Conservation (phyloP, 2,113 vertebrate genomes). For the Petaurus breviceps region DNA sequence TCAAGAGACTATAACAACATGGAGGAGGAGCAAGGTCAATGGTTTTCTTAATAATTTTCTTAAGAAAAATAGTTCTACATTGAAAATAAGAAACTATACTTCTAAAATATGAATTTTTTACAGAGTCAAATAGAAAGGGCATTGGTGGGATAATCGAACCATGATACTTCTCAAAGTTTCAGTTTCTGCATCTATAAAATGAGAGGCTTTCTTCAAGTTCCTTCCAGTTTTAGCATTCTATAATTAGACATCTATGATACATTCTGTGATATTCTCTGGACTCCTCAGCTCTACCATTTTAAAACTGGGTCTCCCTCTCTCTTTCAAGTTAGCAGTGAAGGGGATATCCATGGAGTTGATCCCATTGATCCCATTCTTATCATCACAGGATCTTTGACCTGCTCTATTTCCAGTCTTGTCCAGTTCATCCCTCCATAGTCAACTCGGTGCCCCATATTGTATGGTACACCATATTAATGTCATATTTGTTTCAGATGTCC, state of each 20-base stretch:
- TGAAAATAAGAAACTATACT: neutral
- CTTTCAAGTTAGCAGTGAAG: neutral
- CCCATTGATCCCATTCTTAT: neutral
- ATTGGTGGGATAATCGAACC: neutral
- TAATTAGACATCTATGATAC: no score
- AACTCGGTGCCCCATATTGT: neutral
- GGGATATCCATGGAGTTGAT: neutral
- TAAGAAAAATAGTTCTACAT: neutral
- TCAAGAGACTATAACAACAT: conserved; percentile 4
- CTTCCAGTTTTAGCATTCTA: neutral
- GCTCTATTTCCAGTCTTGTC: neutral
- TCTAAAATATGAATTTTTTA: neutral
- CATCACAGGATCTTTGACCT: neutral
- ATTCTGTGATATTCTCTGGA: no score
- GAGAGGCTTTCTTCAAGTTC: neutral
- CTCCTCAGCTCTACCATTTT: no score
- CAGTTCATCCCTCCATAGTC: neutral
- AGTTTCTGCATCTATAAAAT: neutral
- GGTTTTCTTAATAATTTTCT: neutral
- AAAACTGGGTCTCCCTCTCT: neutral
- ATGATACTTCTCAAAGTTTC: neutral
- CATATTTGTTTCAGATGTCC: neutral
- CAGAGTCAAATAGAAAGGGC: neutral
- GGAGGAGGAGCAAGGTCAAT: neutral
- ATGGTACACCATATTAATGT: neutral